A percentile compares a stretch with the other conserved stretches of the same genome.
phyloP scores from a whole-genome alignment of 1,140 invertebrate species.

The Calycopis cecrops region DNA sequence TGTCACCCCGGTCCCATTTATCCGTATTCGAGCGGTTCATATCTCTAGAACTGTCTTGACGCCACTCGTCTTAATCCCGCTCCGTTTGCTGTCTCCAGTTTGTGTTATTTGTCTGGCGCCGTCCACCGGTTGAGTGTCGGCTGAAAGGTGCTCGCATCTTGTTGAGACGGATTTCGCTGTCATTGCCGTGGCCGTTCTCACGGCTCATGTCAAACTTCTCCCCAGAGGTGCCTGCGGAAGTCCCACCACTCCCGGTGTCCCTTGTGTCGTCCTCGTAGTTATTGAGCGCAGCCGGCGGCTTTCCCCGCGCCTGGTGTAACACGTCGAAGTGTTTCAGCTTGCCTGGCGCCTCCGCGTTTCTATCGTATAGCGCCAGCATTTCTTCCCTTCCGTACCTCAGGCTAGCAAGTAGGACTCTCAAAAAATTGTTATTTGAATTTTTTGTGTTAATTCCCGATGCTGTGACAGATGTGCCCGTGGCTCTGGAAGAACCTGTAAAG shows the following conservation, averaged over 20 bases:
- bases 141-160: constrained; percentile 39
- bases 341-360: no score
- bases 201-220: constrained; percentile 23
- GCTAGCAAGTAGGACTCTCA: no score
- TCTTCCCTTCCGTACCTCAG: no score
- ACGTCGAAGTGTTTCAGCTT: constrained; percentile 51
- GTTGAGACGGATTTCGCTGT: constrained; percentile 25
- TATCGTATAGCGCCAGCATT: no score
- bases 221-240: constrained; percentile 27
- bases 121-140: constrained; percentile 34
- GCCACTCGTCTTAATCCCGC: constrained; percentile 55
- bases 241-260: constrained; percentile 33
- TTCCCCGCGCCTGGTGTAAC: constrained; percentile 48
- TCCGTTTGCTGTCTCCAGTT: constrained; percentile 48
- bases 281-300: no score
- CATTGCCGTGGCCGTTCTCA: constrained; percentile 22
- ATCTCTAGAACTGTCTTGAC: constrained; percentile 27
- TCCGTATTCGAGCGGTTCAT: constrained; percentile 22
- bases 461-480: no score
- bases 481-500: no score
- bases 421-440: no score
- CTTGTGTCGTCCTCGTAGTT: constrained; percentile 53
- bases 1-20: constrained; percentile 52
- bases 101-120: constrained; percentile 41
- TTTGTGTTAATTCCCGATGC: no score